Evolutionary conservation across 2,888 invertebrate species (phyloP), one percentile per base, ranked within the genome.

Genomic region (Tillus elongatus): DNA sequence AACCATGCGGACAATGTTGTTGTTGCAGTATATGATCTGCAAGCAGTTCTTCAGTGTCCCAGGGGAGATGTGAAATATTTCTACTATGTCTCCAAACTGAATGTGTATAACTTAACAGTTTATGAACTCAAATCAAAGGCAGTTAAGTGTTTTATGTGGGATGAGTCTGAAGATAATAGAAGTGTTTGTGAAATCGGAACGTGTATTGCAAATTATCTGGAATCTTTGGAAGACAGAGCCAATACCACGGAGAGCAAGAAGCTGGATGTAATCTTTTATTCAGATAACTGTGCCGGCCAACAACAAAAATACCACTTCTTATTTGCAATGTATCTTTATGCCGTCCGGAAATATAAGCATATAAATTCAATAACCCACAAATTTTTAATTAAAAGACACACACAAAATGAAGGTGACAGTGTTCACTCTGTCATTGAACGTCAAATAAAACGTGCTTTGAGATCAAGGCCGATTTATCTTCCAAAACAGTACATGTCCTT

Each of bases 1-100:
- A n/a, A n/a, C n/a, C n/a, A n/a, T n/a, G 32, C 36, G 30, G 29
- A 33, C 13, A 41, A 29, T 13, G 11, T 35, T 26, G 30, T 39
- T 11, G 47, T 50, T 27, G 50, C 43, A 28, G 40, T 36, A 33
- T 52, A 36, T 37, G 50, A 52, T 37, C 35, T 50, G 26, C 45
- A 51, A 41, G 52, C 49, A 27, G 42, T 44, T 26, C 37, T 54
- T 30, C 49, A 49, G 40, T 16, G 33, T 19, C 52, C 52, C 32
- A 44, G 37, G 33, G 54, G 50, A 10, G 42, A 49, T 16, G 43
- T 49, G 19, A 45, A 42, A n/a, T 12, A 19, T 29, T 52, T 51
- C 42, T 50, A 50, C 43, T 49, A n/a, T n/a, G n/a, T n/a, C n/a
- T n/a, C n/a, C n/a, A n/a, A n/a, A n/a, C n/a, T n/a, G n/a, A n/a